Base-by-base conservation (phyloP, 1,140 invertebrate species). In the Neodiprion virginianus region DNA sequence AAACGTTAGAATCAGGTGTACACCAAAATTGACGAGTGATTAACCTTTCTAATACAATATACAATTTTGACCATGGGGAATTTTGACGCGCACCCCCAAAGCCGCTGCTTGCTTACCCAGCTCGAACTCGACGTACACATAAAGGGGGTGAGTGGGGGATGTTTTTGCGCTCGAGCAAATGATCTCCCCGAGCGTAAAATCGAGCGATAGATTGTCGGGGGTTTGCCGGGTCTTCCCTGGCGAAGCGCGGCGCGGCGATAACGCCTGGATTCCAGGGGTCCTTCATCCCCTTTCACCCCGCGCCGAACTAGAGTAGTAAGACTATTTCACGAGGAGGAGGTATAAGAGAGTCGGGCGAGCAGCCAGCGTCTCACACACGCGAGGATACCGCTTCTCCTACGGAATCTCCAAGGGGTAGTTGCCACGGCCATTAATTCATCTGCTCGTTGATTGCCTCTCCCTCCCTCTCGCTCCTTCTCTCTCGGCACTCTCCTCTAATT, bases 381-480 rank as follows among this genome's bases (percentile, higher is more conserved):
- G 48, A 69, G 68, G 12, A 69, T 49, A 49, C 1, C 67, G 48
- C 67, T 68, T 68, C 66, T 21, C 12, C 72, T 70, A 49, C 47
- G 28, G 12, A 50, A 82, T 84, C 81, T 82, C 77, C 65, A 76
- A 83, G 79, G 84, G 84, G 80, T 85, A 81, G 83, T 84, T 82
- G 81, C 79, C 79, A 76, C 78, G 80, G 82, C 84, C 84, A 85
- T 85, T 86, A 86, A 86, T 86, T 86, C 84, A 84, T 86, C 80
- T 82, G 79, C 74, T 75, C 84, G 83, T 85, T 86, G 84, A 86
- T 86, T 85, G 84, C 83, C 79, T 77, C 66, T 70, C 70, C 79
- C 75, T 40, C 76, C 9, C n/a, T 65, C 72, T 71, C 70, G 8
- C 67, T 40, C 28, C 2, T 40, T 40, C 28, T 81, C 81, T 78